Conservation (phyloP, 2,113 vertebrate species). For the Oncorhynchus nerka region DNA sequence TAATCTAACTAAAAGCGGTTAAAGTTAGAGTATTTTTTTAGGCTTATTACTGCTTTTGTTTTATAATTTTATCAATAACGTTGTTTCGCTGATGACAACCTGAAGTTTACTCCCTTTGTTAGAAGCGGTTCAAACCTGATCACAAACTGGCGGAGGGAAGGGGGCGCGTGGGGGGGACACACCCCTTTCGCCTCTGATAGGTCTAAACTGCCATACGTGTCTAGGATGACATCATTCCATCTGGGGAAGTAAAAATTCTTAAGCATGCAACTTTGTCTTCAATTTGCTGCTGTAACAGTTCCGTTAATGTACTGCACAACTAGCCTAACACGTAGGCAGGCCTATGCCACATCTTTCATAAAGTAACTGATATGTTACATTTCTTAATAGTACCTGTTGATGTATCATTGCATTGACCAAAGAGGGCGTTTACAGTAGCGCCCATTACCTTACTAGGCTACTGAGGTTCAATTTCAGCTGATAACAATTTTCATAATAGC, state of each 20-base stretch:
- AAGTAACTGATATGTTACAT: background rate
- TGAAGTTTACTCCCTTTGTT: slow-evolving; percentile 89
- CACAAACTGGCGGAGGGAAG: slow-evolving; percentile 78
- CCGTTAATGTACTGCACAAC: too few relatives aligned
- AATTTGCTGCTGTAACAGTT: background rate
- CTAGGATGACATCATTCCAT: slow-evolving; percentile 82
- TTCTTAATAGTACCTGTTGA: background rate
- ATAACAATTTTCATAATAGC: too few relatives aligned
- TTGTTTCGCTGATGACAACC: slow-evolving; percentile 28
- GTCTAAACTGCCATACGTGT: slow-evolving; percentile 76
- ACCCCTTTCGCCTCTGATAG: slow-evolving; percentile 77
- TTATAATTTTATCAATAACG: background rate
- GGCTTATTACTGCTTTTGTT: background rate
- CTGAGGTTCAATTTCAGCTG: too few relatives aligned
- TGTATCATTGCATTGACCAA: background rate
- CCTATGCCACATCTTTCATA: background rate
- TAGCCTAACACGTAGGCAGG: too few relatives aligned
- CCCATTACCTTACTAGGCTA: too few relatives aligned
- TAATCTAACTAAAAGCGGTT: background rate
- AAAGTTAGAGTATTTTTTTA: background rate
- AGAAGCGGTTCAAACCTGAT: slow-evolving; percentile 99
- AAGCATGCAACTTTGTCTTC: slow-evolving; percentile 29
- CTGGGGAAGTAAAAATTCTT: slow-evolving; percentile 36
- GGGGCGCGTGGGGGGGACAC: slow-evolving; percentile 57
- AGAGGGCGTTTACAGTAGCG: too few relatives aligned